Evolutionary conservation across 2,113 vertebrate genomes (phyloP), one percentile per base, ranked within the genome.

Genomic region (Corynorhinus townsendii): DNA sequence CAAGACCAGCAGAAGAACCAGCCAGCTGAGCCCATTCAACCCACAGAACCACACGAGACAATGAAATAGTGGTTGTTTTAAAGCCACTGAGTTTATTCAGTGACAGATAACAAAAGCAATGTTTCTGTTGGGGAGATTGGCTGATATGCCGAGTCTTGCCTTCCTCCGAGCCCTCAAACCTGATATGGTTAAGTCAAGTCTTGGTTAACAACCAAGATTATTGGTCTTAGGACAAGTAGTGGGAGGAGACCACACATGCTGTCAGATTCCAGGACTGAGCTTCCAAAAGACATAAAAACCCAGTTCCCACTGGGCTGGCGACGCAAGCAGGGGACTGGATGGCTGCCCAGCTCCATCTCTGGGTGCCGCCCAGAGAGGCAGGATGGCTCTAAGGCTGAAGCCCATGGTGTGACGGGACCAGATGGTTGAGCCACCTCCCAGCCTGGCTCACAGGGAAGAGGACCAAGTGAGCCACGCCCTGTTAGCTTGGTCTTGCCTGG

Each of bases 251-350:
- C 7, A 45, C 4, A 17, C 11, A 28, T 9, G 10, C 16, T 40
- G 30, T 69, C 40, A 43, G 40, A 76, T 28, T 43, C 80, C 11
- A 76, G 20, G 2, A 83, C 30, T 33, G 24, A 93, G 17, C 33
- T 93, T 77, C 85, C 45, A 85, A 73, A 83, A 59, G 2, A 80
- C 14, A 24, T 14, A 54, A 86, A 90, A 64, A 38, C 22, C 52
- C 16, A n/a, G 12, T 68, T 24, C 43, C 68, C 19, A 7, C 26
- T 9, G n/a, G 30, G 38, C 38, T 91, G 38, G 45, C 54, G 54
- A 83, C 7, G 2, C 16, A 56, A 26, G 38, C 7, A 33, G 33
- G 56, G 47, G 6, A 19, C 72, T 4, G 11, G 7, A 20, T 80
- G 26, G 54, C 20, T 43, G 17, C 71, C n/a, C 47, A 12, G 33